Evolutionary conservation across 2,888 invertebrate species (phyloP).

Genomic region (Stenolophus ochropezus): DNA sequence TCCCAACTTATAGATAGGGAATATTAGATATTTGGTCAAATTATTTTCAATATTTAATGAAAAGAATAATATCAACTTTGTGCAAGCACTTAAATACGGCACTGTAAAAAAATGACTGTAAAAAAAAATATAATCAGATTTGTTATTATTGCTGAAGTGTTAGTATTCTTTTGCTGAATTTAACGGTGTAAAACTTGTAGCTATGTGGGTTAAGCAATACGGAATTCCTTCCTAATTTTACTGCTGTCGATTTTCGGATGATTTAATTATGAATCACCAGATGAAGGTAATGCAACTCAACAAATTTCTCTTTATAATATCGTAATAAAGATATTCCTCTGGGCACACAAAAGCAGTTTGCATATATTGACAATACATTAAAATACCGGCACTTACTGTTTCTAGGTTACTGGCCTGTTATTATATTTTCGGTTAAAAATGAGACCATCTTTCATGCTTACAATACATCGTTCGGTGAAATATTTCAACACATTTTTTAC

Average conservation of each 20-base stretch:
- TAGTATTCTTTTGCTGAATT: no score
- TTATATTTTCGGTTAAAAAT: slow-evolving; percentile 30
- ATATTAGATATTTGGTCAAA: no score
- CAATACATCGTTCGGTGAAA: background rate
- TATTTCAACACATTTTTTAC: background rate
- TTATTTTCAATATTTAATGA: no score
- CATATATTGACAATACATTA: slow-evolving; percentile 47
- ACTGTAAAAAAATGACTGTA: no score
- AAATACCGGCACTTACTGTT: slow-evolving; percentile 31
- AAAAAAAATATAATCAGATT: no score
- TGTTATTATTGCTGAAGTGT: no score
- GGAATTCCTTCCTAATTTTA: background rate
- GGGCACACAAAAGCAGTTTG: slow-evolving; percentile 28
- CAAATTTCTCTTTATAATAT: slow-evolving; percentile 31
- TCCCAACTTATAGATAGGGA: no score
- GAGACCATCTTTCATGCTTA: slow-evolving; percentile 8
- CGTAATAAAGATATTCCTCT: slow-evolving; percentile 23
- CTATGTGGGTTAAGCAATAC: background rate
- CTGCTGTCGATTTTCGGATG: background rate
- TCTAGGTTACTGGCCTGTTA: slow-evolving; percentile 39
- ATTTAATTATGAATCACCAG: slow-evolving; percentile 42
- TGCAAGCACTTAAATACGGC: no score
- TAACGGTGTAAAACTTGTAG: no score
- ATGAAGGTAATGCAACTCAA: slow-evolving; percentile 5
- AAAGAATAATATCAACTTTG: no score